Evolutionary conservation across 2,888 invertebrate genomes (phyloP), one percentile per base, ranked within the genome.

Genomic region (Mycalesis mineus): DNA sequence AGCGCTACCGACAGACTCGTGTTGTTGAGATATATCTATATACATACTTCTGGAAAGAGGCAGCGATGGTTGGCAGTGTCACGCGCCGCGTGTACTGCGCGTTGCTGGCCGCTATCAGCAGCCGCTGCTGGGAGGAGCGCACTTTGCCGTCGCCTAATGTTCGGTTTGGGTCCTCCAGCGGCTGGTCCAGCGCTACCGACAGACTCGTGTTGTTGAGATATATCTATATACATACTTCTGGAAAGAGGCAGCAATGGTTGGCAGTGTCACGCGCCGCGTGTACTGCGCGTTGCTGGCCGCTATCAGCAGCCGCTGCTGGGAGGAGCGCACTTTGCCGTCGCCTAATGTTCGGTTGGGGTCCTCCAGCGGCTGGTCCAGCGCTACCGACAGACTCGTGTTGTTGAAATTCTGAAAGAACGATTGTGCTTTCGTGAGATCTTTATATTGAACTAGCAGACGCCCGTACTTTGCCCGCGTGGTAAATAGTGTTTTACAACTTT

Each of bases 241-340:
- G 2, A 62, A 63, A n/a, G 13, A 15, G 5, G 22, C 5, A 22
- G 3, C 2, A 22, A 5, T 22, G 3, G 3, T 22, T 22, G 22
- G 2, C 22, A 22, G 22, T 22, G 91, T n/a, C n/a, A n/a, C n/a
- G n/a, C n/a, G n/a, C n/a, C n/a, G n/a, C n/a, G n/a, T n/a, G n/a
- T n/a, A n/a, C n/a, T n/a, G n/a, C n/a, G n/a, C 97, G 82, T 98
- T 98, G 67, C 97, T 96, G 61, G 96, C 91, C 52, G 96, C 95
- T 60, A 97, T 94, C 42, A 98, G 90, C 65, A 98, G n/a, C 57
- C 95, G 91, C 70, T 95, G 94, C 77, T 96, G 96, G 94, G 95
- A 95, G 50, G 92, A 91, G 51, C 91, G 88, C 15, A 83, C 78
- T 37, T 74, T 62, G 39, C 52, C 90, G 84, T 37, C 84, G 73